Conservation (phyloP, 2,888 invertebrate species). For the Phrixothrix hirtus region DNA sequence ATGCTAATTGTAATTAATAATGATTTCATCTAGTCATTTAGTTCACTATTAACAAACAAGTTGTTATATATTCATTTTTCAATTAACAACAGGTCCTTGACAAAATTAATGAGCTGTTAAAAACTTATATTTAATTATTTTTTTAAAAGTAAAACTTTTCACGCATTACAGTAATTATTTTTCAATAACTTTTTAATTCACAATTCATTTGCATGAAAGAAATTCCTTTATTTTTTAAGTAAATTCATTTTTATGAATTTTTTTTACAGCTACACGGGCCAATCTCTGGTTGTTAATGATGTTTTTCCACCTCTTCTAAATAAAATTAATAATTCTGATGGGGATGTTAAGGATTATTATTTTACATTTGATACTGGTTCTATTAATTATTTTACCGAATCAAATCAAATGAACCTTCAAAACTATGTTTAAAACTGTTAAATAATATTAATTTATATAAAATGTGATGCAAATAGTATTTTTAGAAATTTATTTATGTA, state of each 20-base stretch:
- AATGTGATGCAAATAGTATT: conserved; percentile 22
- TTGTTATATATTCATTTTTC: too few relatives aligned
- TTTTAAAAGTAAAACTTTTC: too few relatives aligned
- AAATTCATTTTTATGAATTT: too few relatives aligned
- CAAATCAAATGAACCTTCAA: conserved; percentile 6
- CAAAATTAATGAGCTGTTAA: too few relatives aligned
- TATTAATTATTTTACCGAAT: conserved; percentile 10
- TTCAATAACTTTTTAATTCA: too few relatives aligned
- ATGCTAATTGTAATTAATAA: too few relatives aligned
- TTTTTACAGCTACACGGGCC: conserved; percentile 91
- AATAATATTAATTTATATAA: conserved; percentile 7
- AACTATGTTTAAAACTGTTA: conserved; percentile 7
- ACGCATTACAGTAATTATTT: too few relatives aligned
- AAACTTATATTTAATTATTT: too few relatives aligned
- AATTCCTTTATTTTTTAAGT: conserved; percentile 31
- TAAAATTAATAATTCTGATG: conserved; percentile 43
- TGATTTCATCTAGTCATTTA: too few relatives aligned
- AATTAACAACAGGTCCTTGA: too few relatives aligned
- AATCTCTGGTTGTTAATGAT: conserved; percentile 90
- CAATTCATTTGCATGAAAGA: too few relatives aligned
- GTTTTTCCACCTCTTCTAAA: conserved; percentile 74
- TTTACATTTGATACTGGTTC: conserved; percentile 13
- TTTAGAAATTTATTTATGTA: background rate
- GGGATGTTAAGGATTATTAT: conserved; percentile 14
- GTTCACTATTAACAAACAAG: too few relatives aligned